A percentile compares a stretch with the other conserved stretches of the same genome.
Conservation (phyloP, 2,113 vertebrate species). For the Notarius lentiginosus region DNA sequence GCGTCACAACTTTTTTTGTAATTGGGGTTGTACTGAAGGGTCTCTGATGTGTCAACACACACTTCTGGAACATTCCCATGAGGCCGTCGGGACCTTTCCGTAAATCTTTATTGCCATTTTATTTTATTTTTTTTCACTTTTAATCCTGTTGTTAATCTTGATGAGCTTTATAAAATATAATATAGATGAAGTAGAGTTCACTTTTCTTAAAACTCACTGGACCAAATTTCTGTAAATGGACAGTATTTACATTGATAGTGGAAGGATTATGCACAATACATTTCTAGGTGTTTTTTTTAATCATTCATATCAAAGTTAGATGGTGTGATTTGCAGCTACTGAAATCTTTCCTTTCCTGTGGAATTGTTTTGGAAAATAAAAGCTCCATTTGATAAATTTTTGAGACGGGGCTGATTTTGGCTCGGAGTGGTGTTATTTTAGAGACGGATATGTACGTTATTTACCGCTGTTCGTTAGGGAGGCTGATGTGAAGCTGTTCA, state of each 20-base stretch:
- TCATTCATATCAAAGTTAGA: background rate
- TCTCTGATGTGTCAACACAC: background rate
- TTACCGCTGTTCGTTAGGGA: background rate
- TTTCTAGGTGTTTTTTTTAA: background rate
- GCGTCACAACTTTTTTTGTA: no score
- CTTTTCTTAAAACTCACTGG: background rate
- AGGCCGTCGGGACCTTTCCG: background rate
- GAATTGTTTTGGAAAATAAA: background rate
- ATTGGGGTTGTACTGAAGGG: background rate
- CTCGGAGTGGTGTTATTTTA: background rate
- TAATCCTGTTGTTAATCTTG: background rate
- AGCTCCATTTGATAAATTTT: background rate
- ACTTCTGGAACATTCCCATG: background rate
- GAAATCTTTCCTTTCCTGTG: background rate
- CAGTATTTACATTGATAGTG: background rate
- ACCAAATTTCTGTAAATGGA: background rate
- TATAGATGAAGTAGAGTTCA: background rate
- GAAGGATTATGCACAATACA: background rate
- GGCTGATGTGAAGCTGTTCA: background rate
- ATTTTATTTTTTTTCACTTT: background rate
- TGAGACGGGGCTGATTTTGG: background rate
- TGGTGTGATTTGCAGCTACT: background rate
- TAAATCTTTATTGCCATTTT: no score
- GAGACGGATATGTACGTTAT: background rate
- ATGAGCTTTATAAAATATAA: background rate